Conservation (phyloP, 2,888 invertebrate genomes). For the Pristionchus exspectatus region DNA sequence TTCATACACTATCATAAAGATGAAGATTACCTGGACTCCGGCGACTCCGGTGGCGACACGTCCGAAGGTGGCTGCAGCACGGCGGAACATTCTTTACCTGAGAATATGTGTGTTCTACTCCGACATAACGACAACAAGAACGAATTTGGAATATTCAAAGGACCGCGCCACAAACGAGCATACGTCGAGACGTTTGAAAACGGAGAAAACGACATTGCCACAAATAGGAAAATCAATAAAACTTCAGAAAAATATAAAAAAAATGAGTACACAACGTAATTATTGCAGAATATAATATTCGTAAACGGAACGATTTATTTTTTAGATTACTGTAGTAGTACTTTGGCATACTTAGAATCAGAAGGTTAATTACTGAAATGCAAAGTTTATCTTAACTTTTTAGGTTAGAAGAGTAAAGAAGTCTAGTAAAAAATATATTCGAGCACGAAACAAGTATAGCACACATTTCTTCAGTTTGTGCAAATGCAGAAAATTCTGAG, state of each 20-base stretch:
- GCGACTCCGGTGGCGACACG: constrained; percentile 63
- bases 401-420: too few species aligned
- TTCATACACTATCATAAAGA: neutral
- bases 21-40: constrained; percentile 57
- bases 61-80: constrained; percentile 60
- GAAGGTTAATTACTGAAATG: too few species aligned
- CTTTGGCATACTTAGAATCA: too few species aligned
- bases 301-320: neutral
- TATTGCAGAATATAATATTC: neutral
- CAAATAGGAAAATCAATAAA: neutral
- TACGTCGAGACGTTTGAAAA: neutral
- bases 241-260: neutral
- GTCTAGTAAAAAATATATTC: too few species aligned
- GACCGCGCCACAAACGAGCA: neutral
- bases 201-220: neutral
- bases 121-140: neutral
- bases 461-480: neutral
- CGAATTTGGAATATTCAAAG: neutral
- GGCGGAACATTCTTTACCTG: constrained; percentile 65
- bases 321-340: neutral
- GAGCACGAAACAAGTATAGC: neutral
- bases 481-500: neutral
- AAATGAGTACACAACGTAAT: neutral
- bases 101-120: neutral
- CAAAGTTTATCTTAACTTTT: too few species aligned